Base-by-base conservation (phyloP, 2,888 invertebrate species). In the Eilema depressum region DNA sequence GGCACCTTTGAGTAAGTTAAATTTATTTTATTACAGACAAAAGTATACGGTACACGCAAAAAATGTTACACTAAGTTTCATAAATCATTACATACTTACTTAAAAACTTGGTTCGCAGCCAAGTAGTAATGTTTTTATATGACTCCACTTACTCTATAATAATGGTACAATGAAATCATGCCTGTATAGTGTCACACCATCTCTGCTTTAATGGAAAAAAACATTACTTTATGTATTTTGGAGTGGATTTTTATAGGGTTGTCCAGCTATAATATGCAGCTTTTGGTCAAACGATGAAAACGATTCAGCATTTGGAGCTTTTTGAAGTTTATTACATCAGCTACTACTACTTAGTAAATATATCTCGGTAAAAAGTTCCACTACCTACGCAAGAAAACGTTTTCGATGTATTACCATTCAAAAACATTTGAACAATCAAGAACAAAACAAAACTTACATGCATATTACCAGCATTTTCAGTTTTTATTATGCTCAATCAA, bases 151-250 rank as follows among this genome's bases (percentile, higher is more conserved):
- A 65, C 53, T n/a, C 53, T 53, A 47, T 65, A 71, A 80, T 80
- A 82, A 81, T 78, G 76, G 76, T 41, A 81, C 70, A 76, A 74
- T 73, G 78, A 75, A 82, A 82, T 82, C 81, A 76, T 80, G 80
- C 63, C 80, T 73, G 61, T 68, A 73, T 78, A 73, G 78, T 82
- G 83, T 82, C 83, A 81, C 83, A 80, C 78, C 76, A 75, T 80
- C 78, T 78, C 80, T 78, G 76, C 75, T 81, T 82, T 80, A 81
- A 81, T 81, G 82, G 78, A 64, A 73, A 74, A 73, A 70, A 68
- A 73, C 77, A 79, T 80, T 82, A 78, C 75, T 80, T 80, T 74
- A n/a, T 72, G 66, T 80, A 69, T 75, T 80, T 76, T 66, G 63
- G 25, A 66, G 37, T 69, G 66, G 70, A 69, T 33, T 26, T n/a